These are phyloP conservation scores for Rutilus rutilus DNA, from an alignment of 2,113 vertebrate species.

Conservation along the genomic window DNA sequence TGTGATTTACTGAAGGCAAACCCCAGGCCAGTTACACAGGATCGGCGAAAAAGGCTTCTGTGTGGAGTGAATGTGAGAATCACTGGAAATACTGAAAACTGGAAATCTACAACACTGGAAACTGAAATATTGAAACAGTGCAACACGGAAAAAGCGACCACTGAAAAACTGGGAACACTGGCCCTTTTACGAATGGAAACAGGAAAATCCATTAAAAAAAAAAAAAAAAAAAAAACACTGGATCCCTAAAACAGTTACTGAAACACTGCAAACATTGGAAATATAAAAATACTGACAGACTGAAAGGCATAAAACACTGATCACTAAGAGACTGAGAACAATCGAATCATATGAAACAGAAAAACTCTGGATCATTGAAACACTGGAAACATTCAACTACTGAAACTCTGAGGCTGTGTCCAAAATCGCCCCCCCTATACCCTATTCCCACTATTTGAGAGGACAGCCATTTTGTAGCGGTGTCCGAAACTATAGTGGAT, in stretches of 20 bases:
- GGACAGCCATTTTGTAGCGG: too few species aligned
- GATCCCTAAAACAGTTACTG: background rate
- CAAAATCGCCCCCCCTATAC: too few species aligned
- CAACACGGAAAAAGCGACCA: background rate
- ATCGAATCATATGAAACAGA: background rate
- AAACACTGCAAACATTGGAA: background rate
- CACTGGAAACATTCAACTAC: background rate
- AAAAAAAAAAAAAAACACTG: background rate
- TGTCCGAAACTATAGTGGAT: too few species aligned
- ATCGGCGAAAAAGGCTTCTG: background rate
- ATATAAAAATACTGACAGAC: background rate
- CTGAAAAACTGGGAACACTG: background rate
- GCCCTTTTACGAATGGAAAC: background rate
- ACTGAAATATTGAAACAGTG: background rate
- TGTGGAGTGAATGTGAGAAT: background rate
- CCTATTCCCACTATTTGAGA: too few species aligned
- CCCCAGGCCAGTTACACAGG: conserved; percentile 25
- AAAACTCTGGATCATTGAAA: background rate
- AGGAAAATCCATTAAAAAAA: background rate
- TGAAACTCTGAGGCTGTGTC: background rate
- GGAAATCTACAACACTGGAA: background rate
- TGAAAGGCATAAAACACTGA: background rate
- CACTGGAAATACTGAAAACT: conserved; percentile 14
- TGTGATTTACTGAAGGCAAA: conserved; percentile 44
- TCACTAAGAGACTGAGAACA: background rate